Conservation (phyloP, 2,797 vertebrate genomes). For the Ptychobarbus kaznakovi region DNA sequence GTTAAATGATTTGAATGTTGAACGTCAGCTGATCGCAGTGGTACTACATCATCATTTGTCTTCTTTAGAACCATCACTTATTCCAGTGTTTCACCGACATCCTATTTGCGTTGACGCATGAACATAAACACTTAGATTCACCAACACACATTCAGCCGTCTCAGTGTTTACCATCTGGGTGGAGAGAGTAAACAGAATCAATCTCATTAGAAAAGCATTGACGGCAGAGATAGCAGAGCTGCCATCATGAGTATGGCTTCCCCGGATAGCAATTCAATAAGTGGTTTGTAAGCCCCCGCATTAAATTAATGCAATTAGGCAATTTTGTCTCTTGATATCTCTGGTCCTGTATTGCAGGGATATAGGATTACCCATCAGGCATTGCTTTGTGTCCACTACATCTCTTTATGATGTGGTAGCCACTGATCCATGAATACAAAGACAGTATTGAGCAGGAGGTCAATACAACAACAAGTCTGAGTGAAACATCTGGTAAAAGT, state of each 20-base stretch:
- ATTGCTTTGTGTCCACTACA: background rate
- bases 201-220: constrained; percentile 61
- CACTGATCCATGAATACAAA: background rate
- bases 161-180: constrained; percentile 60
- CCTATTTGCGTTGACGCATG: constrained; percentile 3
- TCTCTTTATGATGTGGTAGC: background rate
- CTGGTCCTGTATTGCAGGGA: constrained; percentile 15
- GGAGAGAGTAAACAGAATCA: constrained; percentile 46
- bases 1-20: background rate
- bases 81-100: background rate
- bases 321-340: constrained; percentile 56
- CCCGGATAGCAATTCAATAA: constrained; percentile 70
- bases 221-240: constrained; percentile 40
- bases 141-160: constrained; percentile 19
- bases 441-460: constrained; percentile 2
- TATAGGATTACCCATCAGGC: constrained; percentile 27
- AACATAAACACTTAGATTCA: constrained; percentile 10
- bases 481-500: background rate
- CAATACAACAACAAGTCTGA: background rate
- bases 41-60: background rate
- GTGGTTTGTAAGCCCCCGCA: constrained; percentile 68
- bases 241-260: constrained; percentile 15
- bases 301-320: constrained; percentile 75
- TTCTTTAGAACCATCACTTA: constrained; percentile 3
- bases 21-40: background rate